Base-by-base conservation (phyloP, 2,797 vertebrate species). In the Poecile montanus region DNA sequence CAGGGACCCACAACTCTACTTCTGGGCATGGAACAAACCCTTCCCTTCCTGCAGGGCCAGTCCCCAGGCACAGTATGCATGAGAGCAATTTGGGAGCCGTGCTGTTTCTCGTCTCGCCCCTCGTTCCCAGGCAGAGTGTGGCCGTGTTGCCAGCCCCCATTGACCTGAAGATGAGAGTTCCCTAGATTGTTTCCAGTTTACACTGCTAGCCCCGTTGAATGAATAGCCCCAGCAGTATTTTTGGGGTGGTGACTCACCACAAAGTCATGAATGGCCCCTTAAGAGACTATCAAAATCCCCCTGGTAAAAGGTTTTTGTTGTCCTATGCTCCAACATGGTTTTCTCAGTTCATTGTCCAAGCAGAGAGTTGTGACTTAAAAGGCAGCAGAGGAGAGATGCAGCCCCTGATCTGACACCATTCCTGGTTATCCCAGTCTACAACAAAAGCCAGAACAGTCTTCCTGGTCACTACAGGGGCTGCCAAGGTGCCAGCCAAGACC, bases 161-260 rank as follows among this genome's bases (percentile, higher is more conserved):
- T 91, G 95, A 97, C 96, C 97, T 97, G 93, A 96, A 96, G 96
- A 96, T 50, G 78, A 94, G 94, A 95, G 94, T 97, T 97, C 97
- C 84, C 97, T 75, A 96, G 94, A 96, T 97, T 97, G 96, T 97
- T 97, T 97, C 97, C 97, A 97, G 91, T 80, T 96, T 96, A 92
- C 95, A 94, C 91, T 16, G 83, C 63, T 80, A 89, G 82, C 74
- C 85, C 88, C 0, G 22, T 77, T 85, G 61, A 89, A 89, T 7
- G 77, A 96, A 94, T 72, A 95, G 95, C 93, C 91, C 83, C 67
- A 12, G 63, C 51, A 94, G 94, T 97, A 97, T 97, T 97, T 96
- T 85, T 88, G 94, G 96, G 92, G 91, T 54, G 61, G 83, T 97
- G 97, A 97, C 93, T 97, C 96, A 97, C 67, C 42, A 91, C 95